Conservation (phyloP, 1,140 invertebrate genomes). For the Achroia grisella region DNA sequence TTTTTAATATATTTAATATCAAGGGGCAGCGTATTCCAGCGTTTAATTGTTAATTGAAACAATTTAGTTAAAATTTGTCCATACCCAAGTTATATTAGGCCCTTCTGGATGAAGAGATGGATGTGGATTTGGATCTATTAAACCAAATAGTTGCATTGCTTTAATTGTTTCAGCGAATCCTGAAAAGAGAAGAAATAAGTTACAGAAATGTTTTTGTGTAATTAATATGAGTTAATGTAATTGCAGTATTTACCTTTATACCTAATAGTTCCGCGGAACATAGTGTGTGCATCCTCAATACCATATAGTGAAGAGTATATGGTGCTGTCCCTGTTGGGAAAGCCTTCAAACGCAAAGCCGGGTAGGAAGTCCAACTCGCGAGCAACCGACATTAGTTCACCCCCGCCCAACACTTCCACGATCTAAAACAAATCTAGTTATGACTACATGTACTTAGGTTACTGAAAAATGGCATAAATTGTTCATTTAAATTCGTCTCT, state of each 20-base stretch:
- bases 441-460: no score
- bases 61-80: no score
- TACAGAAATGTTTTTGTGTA: no score
- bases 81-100: conserved; percentile 97
- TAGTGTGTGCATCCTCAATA: conserved; percentile 87
- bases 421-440: conserved; percentile 69
- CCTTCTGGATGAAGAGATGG: conserved; percentile 94
- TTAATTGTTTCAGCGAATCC: conserved; percentile 93
- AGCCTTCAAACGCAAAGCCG: conserved; percentile 96
- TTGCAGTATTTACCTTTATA: conserved; percentile 85
- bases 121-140: conserved; percentile 91
- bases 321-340: conserved; percentile 97
- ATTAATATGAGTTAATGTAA: no score
- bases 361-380: conserved; percentile 92
- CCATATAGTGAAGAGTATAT: conserved; percentile 92
- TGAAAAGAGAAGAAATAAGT: conserved; percentile 49
- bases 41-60: no score
- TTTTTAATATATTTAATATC: no score
- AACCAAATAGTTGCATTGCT: conserved; percentile 88
- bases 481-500: no score
- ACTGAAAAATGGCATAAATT: no score
- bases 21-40: no score
- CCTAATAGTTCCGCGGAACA: conserved; percentile 93
- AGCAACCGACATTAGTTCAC: conserved; percentile 87
- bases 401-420: conserved; percentile 92